These are phyloP conservation scores for Sylvilagus bachmani DNA, from an alignment of 2,113 vertebrate genomes.

Conservation along the genomic window DNA sequence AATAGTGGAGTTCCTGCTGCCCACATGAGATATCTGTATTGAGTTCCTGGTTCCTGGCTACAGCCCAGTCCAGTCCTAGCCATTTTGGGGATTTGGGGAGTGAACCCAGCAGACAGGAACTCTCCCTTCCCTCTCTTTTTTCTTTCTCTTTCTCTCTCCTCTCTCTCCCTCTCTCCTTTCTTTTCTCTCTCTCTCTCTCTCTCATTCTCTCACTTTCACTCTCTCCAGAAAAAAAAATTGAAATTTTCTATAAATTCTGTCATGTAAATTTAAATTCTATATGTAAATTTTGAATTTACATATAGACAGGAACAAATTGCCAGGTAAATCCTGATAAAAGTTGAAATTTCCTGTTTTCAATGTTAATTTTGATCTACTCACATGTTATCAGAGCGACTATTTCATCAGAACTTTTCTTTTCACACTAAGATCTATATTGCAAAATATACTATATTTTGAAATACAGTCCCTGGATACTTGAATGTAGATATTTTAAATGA, in stretches of 20 bases:
- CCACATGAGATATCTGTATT: too few species aligned
- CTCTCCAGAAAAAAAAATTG: background rate
- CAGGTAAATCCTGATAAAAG: background rate
- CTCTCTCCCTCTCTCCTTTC: too few species aligned
- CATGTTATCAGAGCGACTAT: background rate
- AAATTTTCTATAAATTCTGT: background rate
- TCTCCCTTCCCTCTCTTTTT: too few species aligned
- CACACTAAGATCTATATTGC: constrained; percentile 27
- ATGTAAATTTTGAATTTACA: constrained; percentile 12
- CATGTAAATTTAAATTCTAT: too few species aligned
- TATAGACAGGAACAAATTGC: background rate
- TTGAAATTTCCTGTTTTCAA: background rate
- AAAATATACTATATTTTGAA: background rate
- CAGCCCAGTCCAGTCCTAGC: too few species aligned
- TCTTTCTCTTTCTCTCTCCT: too few species aligned
- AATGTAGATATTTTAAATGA: background rate
- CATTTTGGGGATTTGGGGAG: too few species aligned
- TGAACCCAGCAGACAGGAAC: too few species aligned
- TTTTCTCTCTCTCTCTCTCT: too few species aligned
- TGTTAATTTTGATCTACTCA: background rate
- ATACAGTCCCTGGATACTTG: background rate
- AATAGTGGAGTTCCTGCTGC: too few species aligned
- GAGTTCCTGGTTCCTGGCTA: too few species aligned
- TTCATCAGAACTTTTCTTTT: constrained; percentile 26
- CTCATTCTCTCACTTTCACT: too few species aligned